These are phyloP conservation scores for Poecilia picta DNA, from an alignment of 2,797 vertebrate genomes.

Conservation along the genomic window DNA sequence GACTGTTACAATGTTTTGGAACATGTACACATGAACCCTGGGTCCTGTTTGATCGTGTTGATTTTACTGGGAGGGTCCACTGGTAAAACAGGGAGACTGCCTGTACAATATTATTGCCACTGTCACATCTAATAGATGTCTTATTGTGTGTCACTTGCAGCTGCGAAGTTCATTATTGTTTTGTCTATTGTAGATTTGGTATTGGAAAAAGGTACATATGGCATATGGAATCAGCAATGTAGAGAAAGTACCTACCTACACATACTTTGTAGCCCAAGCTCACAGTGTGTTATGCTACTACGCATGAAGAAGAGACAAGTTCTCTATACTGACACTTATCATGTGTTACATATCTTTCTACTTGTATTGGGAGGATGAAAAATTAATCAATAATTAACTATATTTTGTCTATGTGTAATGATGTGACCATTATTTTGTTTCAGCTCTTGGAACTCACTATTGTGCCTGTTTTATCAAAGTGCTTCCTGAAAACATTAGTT, in stretches of 20 bases:
- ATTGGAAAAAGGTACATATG: slow-evolving; percentile 14
- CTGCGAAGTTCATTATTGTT: slow-evolving; percentile 58
- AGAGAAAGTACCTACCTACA: not conserved
- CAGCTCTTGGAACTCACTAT: not conserved
- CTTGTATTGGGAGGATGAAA: not conserved
- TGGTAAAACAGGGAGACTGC: slow-evolving; percentile 70
- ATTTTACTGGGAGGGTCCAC: slow-evolving; percentile 75
- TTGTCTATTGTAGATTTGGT: slow-evolving; percentile 36
- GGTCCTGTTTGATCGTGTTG: slow-evolving; percentile 76
- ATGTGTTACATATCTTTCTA: not conserved
- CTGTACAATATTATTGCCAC: slow-evolving; percentile 72
- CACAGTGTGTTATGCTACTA: not conserved
- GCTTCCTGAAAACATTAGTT: not conserved
- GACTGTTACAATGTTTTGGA: slow-evolving; percentile 72
- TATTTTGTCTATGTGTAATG: not conserved
- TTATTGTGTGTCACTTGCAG: slow-evolving; percentile 60
- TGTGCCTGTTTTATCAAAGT: not conserved
- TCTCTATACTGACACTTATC: not conserved
- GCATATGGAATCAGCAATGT: not conserved
- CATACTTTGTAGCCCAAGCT: not conserved
- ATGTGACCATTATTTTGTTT: not conserved
- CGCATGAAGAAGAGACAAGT: not conserved
- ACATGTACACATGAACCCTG: slow-evolving; percentile 66
- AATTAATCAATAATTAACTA: not conserved
- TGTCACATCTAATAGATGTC: slow-evolving; percentile 73